These are phyloP conservation scores for Lordiphosa fenestrarum DNA, from an alignment of 2,888 invertebrate genomes.

Conservation along the genomic window DNA sequence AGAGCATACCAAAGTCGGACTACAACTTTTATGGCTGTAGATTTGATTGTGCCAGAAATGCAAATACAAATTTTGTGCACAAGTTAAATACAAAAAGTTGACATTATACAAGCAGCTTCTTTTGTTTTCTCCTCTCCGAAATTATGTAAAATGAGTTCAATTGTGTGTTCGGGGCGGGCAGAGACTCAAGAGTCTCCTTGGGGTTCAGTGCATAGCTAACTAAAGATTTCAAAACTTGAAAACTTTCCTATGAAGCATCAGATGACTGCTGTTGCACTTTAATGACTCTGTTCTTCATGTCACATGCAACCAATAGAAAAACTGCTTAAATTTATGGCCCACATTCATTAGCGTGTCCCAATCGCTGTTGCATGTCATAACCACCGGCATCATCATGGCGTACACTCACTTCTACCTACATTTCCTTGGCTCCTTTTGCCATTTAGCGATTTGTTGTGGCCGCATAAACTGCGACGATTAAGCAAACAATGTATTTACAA, in stretches of 20 bases:
- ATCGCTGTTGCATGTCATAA: conserved; percentile 11
- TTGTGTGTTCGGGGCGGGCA: not conserved
- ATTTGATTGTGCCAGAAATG: conserved; percentile 43
- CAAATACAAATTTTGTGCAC: conserved; percentile 35
- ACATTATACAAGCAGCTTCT: conserved; percentile 27
- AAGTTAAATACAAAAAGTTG: conserved; percentile 30
- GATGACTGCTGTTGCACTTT: no score
- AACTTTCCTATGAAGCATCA: no score
- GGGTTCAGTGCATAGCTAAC: not conserved
- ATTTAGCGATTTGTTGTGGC: conserved; percentile 55
- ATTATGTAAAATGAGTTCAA: conserved; percentile 8
- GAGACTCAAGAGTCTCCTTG: not conserved
- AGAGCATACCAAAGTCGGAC: conserved; percentile 1
- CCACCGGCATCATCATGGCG: not conserved
- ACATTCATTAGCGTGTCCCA: conserved; percentile 7
- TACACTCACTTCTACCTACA: not conserved
- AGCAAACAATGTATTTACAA: conserved; percentile 38
- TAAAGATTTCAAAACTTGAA: no score
- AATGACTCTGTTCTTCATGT: no score
- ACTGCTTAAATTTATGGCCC: conserved; percentile 5
- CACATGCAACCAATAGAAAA: not conserved
- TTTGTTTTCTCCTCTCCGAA: conserved; percentile 6
- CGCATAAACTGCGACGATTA: conserved; percentile 56
- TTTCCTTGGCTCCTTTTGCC: conserved; percentile 2
- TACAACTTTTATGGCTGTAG: conserved; percentile 23